phyloP scores from a whole-genome alignment of 1,140 invertebrate genomes.

The Bombus sylvicola region DNA sequence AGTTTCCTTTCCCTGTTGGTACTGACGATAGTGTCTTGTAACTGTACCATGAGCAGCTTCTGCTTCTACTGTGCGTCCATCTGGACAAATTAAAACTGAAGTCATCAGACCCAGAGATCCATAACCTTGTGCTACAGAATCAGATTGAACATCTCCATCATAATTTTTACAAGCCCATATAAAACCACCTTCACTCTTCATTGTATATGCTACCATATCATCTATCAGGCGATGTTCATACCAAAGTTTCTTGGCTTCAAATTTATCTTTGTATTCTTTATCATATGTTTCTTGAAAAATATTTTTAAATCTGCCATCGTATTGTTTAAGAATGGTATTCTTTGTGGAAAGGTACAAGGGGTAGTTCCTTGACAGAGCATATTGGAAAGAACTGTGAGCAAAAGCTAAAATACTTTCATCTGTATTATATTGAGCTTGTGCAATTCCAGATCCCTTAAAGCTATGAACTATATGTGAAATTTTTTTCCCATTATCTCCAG shows the following conservation, averaged over 20 bases:
- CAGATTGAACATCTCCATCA: constrained; percentile 99
- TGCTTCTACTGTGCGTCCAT: constrained; percentile 98
- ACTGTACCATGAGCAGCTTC: constrained; percentile 99
- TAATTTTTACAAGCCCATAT: constrained; percentile 99
- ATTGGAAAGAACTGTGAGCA: constrained; percentile 97
- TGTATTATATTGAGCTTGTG: constrained; percentile 98
- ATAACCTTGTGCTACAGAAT: constrained; percentile 97
- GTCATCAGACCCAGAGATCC: constrained; percentile 98
- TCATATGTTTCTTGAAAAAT: constrained; percentile 99
- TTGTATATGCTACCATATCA: constrained; percentile 99
- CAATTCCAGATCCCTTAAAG: constrained; percentile 94
- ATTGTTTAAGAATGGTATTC: constrained; percentile 99
- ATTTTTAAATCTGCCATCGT: constrained; percentile 99
- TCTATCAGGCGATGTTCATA: constrained; percentile 99
- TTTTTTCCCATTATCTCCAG: constrained; percentile 85
- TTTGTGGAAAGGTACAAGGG: constrained; percentile 98
- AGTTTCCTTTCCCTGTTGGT: constrained; percentile 98
- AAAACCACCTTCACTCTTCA: constrained; percentile 99
- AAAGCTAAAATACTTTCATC: constrained; percentile 96
- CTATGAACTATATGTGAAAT: constrained; percentile 90
- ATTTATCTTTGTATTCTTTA: constrained; percentile 92
- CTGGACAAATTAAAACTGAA: constrained; percentile 96
- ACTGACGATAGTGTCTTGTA: constrained; percentile 95
- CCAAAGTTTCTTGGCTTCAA: constrained; percentile 94
- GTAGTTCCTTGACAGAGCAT: constrained; percentile 92